phyloP scores from a whole-genome alignment of 2,797 vertebrate species.

The Anableps anableps region DNA sequence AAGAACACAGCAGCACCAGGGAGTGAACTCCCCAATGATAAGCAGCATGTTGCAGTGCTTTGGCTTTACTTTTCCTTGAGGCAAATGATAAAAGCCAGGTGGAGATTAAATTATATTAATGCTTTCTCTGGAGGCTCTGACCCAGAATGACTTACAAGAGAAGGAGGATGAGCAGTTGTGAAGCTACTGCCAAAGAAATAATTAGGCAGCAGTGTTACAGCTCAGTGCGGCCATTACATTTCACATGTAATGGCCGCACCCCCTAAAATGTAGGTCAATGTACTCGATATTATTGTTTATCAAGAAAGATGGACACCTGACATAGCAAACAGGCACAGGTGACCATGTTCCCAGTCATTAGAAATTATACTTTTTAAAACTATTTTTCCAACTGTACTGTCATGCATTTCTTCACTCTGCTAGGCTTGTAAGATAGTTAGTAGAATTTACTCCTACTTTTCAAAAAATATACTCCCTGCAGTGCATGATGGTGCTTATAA shows the following conservation, averaged over 20 bases:
- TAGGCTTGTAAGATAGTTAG: background rate
- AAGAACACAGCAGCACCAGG: conserved; percentile 57
- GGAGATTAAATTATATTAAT: conserved; percentile 78
- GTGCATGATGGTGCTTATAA: background rate
- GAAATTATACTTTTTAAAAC: background rate
- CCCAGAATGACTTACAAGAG: conserved; percentile 75
- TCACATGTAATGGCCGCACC: too few relatives aligned
- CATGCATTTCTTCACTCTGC: background rate
- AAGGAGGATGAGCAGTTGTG: conserved; percentile 58
- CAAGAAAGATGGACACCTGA: background rate
- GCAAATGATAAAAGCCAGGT: conserved; percentile 73
- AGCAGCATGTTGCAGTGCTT: conserved; percentile 60
- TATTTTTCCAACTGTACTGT: background rate
- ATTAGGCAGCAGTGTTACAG: conserved; percentile 48
- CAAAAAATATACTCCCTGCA: background rate
- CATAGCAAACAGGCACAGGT: background rate
- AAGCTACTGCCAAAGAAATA: conserved; percentile 68
- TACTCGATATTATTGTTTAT: background rate
- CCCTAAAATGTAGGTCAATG: too few relatives aligned
- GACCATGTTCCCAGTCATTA: too few relatives aligned
- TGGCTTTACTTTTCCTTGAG: conserved; percentile 68
- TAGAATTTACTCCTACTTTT: background rate
- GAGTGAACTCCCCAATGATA: conserved; percentile 70
- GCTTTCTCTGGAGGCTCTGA: conserved; percentile 68
- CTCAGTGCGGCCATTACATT: conserved; percentile 5